A percentile compares a stretch with the other conserved stretches of the same genome.
Evolutionary conservation across 30 jellyfish, hydroid and myxozoan species (phyloP).

Genomic region (Cassiopea xamachana): DNA sequence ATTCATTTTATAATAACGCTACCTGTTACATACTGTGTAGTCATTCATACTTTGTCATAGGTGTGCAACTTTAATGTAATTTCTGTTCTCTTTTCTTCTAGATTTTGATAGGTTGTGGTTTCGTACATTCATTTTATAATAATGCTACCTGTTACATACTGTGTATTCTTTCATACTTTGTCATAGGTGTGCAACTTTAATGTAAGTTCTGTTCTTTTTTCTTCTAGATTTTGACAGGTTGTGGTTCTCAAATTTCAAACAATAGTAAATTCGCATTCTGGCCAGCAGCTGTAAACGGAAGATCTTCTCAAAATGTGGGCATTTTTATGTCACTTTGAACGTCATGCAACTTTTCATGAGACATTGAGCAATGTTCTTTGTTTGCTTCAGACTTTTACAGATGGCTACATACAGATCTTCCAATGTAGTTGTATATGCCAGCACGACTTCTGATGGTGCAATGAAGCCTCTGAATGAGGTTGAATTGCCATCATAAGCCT

Average conservation of each 20-base stretch:
- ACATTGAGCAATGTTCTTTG: slow-evolving; percentile 2
- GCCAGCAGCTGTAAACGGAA: slow-evolving; percentile 27
- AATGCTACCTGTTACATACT: too few relatives aligned
- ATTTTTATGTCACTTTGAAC: background rate
- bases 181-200: slow-evolving; percentile 31
- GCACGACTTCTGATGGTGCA: slow-evolving; percentile 25
- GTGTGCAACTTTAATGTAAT: slow-evolving; percentile 26
- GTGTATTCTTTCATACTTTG: background rate
- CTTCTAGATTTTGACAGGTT: slow-evolving; percentile 9
- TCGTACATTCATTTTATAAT: too few relatives aligned
- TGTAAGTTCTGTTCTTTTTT: slow-evolving; percentile 34
- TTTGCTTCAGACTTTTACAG: slow-evolving; percentile 5
- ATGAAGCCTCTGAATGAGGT: slow-evolving; percentile 25
- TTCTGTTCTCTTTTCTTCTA: slow-evolving; percentile 30
- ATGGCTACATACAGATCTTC: slow-evolving; percentile 31
- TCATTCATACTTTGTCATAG: slow-evolving; percentile 1
- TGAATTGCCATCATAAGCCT: slow-evolving; percentile 40
- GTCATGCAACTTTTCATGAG: background rate
- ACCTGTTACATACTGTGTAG: too few relatives aligned
- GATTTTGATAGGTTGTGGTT: background rate
- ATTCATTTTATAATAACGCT: too few relatives aligned
- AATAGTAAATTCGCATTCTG: slow-evolving; percentile 23
- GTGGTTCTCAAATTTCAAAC: slow-evolving; percentile 41
- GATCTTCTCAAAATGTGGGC: slow-evolving; percentile 12
- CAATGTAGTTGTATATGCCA: background rate